These are phyloP conservation scores for Glaucomys volans DNA, from an alignment of 2,113 vertebrate species.

Conservation along the genomic window DNA sequence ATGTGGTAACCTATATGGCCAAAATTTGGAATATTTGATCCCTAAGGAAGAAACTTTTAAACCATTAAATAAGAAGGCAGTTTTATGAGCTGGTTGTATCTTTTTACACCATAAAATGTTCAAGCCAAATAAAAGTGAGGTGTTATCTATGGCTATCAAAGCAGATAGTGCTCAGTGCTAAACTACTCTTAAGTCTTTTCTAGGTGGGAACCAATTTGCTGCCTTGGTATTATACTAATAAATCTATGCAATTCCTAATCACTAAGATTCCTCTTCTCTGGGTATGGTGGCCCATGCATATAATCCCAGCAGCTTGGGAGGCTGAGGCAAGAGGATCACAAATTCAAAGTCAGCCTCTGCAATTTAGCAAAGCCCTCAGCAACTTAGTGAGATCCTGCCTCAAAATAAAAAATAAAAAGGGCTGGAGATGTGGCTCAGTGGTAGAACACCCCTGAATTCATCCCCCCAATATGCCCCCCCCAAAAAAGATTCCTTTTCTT, in stretches of 20 bases:
- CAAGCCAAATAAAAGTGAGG: not conserved
- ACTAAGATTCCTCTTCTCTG: not conserved
- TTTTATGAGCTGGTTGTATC: not conserved
- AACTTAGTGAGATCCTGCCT: no score
- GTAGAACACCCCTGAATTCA: no score
- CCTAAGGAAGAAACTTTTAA: slow-evolving; percentile 8
- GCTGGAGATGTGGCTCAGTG: no score
- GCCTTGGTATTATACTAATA: not conserved
- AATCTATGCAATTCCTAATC: not conserved
- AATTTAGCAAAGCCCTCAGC: no score
- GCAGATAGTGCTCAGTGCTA: not conserved
- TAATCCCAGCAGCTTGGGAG: no score
- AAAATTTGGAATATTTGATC: slow-evolving; percentile 29
- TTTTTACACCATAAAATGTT: slow-evolving; percentile 4
- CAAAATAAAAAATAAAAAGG: no score
- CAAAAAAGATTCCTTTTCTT: not conserved
- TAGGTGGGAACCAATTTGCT: not conserved
- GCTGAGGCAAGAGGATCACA: no score
- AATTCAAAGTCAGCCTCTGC: no score
- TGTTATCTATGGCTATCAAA: not conserved
- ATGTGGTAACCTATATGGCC: not conserved
- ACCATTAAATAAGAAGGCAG: slow-evolving; percentile 42
- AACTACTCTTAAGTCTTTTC: not conserved
- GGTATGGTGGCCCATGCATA: no score
- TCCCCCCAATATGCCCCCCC: no score